These are phyloP conservation scores for Drosophila incognita DNA, from an alignment of 2,888 invertebrate species.

Conservation along the genomic window DNA sequence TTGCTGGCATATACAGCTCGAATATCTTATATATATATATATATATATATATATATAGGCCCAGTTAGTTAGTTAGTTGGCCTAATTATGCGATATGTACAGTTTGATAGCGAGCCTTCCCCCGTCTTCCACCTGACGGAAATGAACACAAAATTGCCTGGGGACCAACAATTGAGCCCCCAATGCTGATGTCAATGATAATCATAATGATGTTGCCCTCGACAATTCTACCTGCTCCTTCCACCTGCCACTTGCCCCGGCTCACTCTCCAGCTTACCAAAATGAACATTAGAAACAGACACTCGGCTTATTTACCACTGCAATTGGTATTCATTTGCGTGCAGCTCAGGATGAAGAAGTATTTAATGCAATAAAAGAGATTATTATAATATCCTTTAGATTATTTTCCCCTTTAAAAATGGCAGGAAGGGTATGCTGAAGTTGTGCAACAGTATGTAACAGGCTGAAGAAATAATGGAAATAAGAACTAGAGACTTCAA, in stretches of 20 bases:
- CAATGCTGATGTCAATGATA: conserved; percentile 54
- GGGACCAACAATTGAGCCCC: conserved; percentile 59
- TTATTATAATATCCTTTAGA: neutral
- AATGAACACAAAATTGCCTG: conserved; percentile 67
- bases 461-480: neutral
- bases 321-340: conserved; percentile 1
- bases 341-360: neutral
- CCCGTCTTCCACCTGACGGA: conserved; percentile 41
- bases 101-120: conserved; percentile 52
- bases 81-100: conserved; percentile 73
- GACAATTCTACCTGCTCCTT: neutral
- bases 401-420: neutral
- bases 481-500: neutral
- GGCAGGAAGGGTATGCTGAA: neutral
- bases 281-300: conserved; percentile 22
- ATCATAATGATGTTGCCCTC: conserved; percentile 43
- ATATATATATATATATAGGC: conserved; percentile 1
- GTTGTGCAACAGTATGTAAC: neutral
- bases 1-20: conserved; percentile 34
- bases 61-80: conserved; percentile 77
- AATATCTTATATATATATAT: neutral
- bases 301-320: neutral
- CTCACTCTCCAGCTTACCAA: neutral
- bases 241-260: neutral
- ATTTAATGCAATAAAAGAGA: neutral